Evolutionary conservation across 2,797 vertebrate genomes (phyloP).

Genomic region (Sebastes matsubarae): DNA sequence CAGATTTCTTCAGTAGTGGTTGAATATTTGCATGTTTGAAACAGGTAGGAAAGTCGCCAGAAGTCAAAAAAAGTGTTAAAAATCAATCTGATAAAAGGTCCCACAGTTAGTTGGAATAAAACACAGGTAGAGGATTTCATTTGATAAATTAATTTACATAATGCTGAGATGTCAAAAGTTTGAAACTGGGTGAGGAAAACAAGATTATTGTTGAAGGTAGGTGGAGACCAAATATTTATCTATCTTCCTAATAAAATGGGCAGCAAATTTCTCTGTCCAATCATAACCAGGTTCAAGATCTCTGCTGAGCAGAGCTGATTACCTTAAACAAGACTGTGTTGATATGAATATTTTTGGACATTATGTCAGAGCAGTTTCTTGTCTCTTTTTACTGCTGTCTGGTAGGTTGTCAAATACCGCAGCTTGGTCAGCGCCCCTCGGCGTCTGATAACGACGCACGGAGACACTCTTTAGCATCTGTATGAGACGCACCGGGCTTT

Average conservation of each 20-base stretch:
- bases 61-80: background rate
- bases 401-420: background rate
- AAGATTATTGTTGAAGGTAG: background rate
- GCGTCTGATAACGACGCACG: too few relatives aligned
- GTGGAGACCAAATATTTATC: background rate
- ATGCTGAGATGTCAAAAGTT: background rate
- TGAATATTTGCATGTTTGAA: background rate
- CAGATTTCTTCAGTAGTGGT: background rate
- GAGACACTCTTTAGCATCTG: too few relatives aligned
- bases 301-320: background rate
- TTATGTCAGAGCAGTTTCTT: background rate
- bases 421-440: too few relatives aligned
- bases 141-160: background rate
- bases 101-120: background rate
- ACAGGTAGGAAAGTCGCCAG: background rate
- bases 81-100: background rate
- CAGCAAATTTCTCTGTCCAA: background rate
- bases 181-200: background rate
- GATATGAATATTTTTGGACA: background rate
- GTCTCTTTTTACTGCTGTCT: background rate
- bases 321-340: background rate
- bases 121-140: background rate
- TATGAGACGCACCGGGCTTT: too few relatives aligned
- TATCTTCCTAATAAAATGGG: background rate
- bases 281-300: background rate